Percentiles rank a stretch among this genome's conserved stretches.
phyloP scores from a whole-genome alignment of 2,113 vertebrate species.

The Psittacula cyanocephala region DNA sequence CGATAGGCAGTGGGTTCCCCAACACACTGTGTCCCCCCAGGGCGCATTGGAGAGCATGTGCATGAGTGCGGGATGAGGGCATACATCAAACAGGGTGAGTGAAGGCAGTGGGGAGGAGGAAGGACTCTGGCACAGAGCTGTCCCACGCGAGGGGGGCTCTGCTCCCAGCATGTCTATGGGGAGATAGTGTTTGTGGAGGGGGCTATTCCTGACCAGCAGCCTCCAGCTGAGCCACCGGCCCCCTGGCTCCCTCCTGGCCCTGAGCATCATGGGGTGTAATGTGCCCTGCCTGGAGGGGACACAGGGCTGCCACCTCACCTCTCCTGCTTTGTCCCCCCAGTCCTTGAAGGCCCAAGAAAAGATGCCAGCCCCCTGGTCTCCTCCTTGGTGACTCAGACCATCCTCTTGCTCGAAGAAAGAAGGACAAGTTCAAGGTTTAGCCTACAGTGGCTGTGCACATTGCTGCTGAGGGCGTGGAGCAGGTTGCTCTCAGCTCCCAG shows the following conservation, averaged over 20 bases:
- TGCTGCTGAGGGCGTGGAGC: rapidly evolving
- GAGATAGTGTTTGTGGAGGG: background rate
- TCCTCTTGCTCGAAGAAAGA: rapidly evolving
- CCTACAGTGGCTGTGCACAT: rapidly evolving
- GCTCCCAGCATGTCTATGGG: background rate
- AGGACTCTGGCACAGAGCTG: rapidly evolving
- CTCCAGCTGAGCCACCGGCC: background rate
- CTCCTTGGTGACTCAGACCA: background rate
- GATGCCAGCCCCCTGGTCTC: background rate
- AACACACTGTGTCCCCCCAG: too few species aligned
- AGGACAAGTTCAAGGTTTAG: rapidly evolving
- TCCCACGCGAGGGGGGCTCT: rapidly evolving
- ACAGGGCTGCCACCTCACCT: background rate
- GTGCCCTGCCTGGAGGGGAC: background rate
- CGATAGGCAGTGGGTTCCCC: too few species aligned
- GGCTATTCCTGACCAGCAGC: background rate
- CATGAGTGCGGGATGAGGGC: too few species aligned
- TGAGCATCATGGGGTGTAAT: too few species aligned
- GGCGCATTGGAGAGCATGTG: too few species aligned
- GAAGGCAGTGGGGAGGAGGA: background rate
- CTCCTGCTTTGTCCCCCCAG: background rate
- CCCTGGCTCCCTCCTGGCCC: background rate
- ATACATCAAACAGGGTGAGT: background rate
- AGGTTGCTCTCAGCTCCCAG: rapidly evolving
- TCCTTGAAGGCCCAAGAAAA: background rate